phyloP scores from a whole-genome alignment of 2,888 invertebrate genomes.

The Phyllotreta striolata region DNA sequence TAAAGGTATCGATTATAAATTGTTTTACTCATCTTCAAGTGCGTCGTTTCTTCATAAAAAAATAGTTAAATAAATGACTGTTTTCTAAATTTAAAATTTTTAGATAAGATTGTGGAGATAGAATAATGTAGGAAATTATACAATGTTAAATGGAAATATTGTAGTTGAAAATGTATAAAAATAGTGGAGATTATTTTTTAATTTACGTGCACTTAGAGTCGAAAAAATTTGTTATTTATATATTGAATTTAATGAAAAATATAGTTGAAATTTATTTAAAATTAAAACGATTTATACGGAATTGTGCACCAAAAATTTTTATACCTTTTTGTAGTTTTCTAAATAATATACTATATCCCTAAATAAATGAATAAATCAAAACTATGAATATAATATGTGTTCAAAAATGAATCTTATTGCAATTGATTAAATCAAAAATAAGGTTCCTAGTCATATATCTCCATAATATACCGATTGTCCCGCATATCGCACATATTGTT shows the following conservation, averaged over 20 bases:
- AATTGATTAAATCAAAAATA: conserved; percentile 16
- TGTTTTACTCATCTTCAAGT: neutral
- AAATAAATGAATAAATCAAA: conserved; percentile 13
- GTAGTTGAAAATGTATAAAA: conserved; percentile 10
- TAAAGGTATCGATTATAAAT: too few relatives aligned
- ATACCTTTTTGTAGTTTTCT: conserved; percentile 11
- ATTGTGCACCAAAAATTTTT: conserved; percentile 6
- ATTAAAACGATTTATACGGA: conserved; percentile 3
- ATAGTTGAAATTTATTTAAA: conserved; percentile 8
- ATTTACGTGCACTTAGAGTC: neutral
- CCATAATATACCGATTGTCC: conserved; percentile 2
- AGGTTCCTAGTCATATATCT: neutral
- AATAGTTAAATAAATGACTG: neutral
- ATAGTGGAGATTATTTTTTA: conserved; percentile 10
- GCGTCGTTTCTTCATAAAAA: neutral
- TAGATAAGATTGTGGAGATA: conserved; percentile 7
- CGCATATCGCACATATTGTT: conserved; percentile 5
- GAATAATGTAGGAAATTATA: conserved; percentile 17
- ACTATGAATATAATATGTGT: conserved; percentile 13
- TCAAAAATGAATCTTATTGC: conserved; percentile 5
- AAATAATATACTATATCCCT: neutral
- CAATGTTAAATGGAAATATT: conserved; percentile 7
- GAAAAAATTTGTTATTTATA: neutral
- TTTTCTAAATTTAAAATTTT: conserved; percentile 2
- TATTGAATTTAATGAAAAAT: conserved; percentile 2